These are phyloP conservation scores for Apamea crenata DNA, from an alignment of 2,888 invertebrate species.

Conservation along the genomic window DNA sequence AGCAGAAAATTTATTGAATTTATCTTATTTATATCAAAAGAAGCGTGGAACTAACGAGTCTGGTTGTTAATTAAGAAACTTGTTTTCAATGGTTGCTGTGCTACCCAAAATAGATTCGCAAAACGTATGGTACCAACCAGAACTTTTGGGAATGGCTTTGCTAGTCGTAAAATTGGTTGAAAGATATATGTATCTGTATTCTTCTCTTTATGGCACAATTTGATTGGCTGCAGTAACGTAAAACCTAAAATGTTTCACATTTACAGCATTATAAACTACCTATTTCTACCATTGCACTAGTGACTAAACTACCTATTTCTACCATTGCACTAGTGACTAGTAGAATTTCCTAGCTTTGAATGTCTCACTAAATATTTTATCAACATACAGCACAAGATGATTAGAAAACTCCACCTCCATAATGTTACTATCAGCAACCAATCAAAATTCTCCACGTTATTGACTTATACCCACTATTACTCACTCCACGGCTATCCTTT, in stretches of 20 bases:
- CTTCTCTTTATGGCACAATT: not conserved
- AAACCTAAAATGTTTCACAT: slow-evolving; percentile 1
- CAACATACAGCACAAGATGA: not conserved
- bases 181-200: not conserved
- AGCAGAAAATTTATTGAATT: slow-evolving; percentile 26
- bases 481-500: slow-evolving; percentile 8
- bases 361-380: not conserved
- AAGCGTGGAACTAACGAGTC: slow-evolving; percentile 24
- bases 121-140: slow-evolving; percentile 22
- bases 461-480: slow-evolving; percentile 22
- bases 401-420: slow-evolving; percentile 14
- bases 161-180: slow-evolving; percentile 7
- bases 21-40: slow-evolving; percentile 46
- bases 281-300: not conserved
- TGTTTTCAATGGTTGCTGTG: slow-evolving; percentile 52
- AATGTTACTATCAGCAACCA: not conserved
- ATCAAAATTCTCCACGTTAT: slow-evolving; percentile 23
- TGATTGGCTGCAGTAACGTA: not conserved
- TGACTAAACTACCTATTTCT: not conserved
- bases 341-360: not conserved
- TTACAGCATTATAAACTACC: not conserved
- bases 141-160: slow-evolving; percentile 3
- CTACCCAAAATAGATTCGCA: slow-evolving; percentile 37
- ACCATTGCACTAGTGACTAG: not conserved
- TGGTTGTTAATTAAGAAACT: slow-evolving; percentile 66